Evolutionary conservation across 2,797 vertebrate species (phyloP).

Genomic region (Tadarida brasiliensis): DNA sequence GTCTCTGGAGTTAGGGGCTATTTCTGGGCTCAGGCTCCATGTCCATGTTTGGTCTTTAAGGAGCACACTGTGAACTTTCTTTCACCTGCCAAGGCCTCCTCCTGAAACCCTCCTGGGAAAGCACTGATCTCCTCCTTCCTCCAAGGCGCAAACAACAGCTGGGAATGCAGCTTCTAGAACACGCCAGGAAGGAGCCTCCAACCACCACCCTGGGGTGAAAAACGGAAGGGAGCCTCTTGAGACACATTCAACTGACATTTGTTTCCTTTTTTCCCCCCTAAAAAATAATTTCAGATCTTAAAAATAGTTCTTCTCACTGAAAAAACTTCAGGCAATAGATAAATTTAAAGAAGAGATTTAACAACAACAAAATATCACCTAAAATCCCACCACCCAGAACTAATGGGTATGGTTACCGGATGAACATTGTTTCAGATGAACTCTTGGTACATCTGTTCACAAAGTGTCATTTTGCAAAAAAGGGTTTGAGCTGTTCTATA

Average conservation of each 20-base stretch:
- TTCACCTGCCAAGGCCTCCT: constrained; percentile 47
- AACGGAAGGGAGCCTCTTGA: background rate
- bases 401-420: too few relatives aligned
- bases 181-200: constrained; percentile 37
- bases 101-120: constrained; percentile 69
- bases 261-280: background rate
- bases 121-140: constrained; percentile 62
- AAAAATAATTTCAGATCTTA: constrained; percentile 48
- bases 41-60: constrained; percentile 82
- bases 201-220: background rate
- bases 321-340: background rate
- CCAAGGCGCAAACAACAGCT: constrained; percentile 82
- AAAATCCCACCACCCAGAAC: background rate
- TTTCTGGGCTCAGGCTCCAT: constrained; percentile 37
- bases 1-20: constrained; percentile 57
- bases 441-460: background rate
- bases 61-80: background rate
- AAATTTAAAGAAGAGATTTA: constrained; percentile 6
- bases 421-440: background rate
- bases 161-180: constrained; percentile 73
- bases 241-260: background rate
- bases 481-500: background rate
- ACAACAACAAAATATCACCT: background rate
- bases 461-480: constrained; percentile 28
- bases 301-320: background rate